Percentiles rank a stretch among this genome's conserved stretches.
Evolutionary conservation across 1,140 invertebrate species (phyloP).

Genomic region (Bursaphelenchus mucronatus): DNA sequence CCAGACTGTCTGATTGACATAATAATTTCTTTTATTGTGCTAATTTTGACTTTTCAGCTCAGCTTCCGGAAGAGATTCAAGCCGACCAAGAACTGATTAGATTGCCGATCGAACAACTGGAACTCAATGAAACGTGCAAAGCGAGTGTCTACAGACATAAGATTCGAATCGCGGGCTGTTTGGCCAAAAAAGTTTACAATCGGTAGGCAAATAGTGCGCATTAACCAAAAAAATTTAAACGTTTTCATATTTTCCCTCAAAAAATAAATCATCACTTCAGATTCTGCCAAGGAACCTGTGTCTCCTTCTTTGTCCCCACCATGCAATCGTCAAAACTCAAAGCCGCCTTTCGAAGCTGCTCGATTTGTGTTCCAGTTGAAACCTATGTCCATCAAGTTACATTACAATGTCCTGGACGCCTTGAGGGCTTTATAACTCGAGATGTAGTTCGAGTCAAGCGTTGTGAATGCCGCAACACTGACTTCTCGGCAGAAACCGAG

Average conservation of each 20-base stretch:
- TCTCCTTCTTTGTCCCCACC: slow-evolving; percentile 49
- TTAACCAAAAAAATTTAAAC: slow-evolving; percentile 15
- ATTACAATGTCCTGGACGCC: slow-evolving; percentile 44
- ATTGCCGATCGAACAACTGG: slow-evolving; percentile 15
- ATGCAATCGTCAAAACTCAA: slow-evolving; percentile 49
- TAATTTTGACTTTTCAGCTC: no score
- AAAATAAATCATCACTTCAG: slow-evolving; percentile 31
- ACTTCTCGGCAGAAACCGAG: slow-evolving; percentile 25
- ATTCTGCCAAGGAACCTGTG: slow-evolving; percentile 50
- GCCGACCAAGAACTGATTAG: no score
- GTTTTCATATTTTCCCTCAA: neutral
- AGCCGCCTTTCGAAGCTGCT: slow-evolving; percentile 48
- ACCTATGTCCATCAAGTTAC: slow-evolving; percentile 39
- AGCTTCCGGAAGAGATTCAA: no score
- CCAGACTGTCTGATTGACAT: no score
- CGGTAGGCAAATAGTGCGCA: slow-evolving; percentile 17
- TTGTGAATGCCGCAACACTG: slow-evolving; percentile 42
- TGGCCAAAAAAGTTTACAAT: slow-evolving; percentile 44
- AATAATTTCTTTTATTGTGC: no score
- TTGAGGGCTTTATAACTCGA: slow-evolving; percentile 28
- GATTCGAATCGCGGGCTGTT: slow-evolving; percentile 37
- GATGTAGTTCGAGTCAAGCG: slow-evolving; percentile 41
- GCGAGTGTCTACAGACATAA: slow-evolving; percentile 48
- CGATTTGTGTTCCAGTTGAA: slow-evolving; percentile 48
- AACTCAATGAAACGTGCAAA: slow-evolving; percentile 32